Percentiles rank a stretch among this genome's conserved stretches.
These are phyloP conservation scores for Scytalopus superciliaris DNA, from an alignment of 2,113 vertebrate species.

Conservation along the genomic window DNA sequence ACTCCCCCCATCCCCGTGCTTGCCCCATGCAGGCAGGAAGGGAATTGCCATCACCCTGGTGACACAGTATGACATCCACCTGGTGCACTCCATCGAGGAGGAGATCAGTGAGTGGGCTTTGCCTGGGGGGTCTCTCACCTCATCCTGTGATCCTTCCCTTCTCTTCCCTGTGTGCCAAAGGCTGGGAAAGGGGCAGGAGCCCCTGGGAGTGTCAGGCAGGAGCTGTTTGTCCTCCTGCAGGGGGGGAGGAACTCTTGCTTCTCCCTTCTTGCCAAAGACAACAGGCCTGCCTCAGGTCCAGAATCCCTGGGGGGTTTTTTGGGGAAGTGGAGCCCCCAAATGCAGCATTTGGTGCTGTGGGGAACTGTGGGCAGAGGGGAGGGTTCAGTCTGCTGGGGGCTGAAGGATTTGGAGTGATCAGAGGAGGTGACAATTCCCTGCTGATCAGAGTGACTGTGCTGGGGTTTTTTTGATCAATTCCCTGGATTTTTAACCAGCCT, in stretches of 20 bases:
- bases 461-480: no score
- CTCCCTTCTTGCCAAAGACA: background rate
- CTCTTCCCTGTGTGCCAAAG: background rate
- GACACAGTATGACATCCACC: slow-evolving; percentile 96
- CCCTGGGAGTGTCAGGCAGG: background rate
- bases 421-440: fast-evolving
- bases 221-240: background rate
- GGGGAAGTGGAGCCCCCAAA: background rate
- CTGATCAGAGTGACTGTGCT: fast-evolving
- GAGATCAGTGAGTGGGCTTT: slow-evolving; percentile 84
- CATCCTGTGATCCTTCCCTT: no score
- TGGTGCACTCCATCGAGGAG: slow-evolving; percentile 88
- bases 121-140: no score
- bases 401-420: fast-evolving
- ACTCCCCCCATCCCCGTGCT: fast-evolving
- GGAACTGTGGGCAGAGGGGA: background rate
- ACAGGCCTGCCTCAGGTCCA: background rate
- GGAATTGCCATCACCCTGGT: slow-evolving; percentile 91
- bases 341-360: background rate
- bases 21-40: slow-evolving; percentile 77
- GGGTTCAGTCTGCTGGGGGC: background rate
- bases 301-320: background rate
- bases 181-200: background rate
- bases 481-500: background rate
- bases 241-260: background rate